Evolutionary conservation across 2,888 invertebrate species (phyloP).

Genomic region (Cremastobaeus sp.): DNA sequence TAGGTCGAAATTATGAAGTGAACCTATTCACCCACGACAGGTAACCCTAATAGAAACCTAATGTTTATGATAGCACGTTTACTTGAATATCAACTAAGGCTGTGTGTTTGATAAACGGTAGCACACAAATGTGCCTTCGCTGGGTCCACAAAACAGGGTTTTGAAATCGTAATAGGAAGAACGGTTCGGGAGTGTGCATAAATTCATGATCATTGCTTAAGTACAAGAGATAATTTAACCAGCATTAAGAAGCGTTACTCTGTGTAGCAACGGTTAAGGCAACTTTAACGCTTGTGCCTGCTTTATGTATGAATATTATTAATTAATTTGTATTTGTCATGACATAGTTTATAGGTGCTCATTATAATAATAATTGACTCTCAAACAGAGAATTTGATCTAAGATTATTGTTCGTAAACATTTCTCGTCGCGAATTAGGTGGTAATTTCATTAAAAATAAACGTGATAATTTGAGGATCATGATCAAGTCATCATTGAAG

Average conservation of each 20-base stretch:
- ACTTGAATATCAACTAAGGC: constrained; percentile 20
- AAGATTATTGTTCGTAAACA: no score
- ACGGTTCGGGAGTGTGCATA: constrained; percentile 59
- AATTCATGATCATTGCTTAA: constrained; percentile 74
- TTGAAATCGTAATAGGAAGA: constrained; percentile 38
- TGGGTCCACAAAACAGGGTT: constrained; percentile 24
- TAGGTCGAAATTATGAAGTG: neutral
- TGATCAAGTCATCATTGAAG: no score
- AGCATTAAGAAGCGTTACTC: constrained; percentile 71
- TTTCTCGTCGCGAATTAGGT: no score
- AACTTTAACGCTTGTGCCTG: constrained; percentile 59
- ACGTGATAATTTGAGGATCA: no score
- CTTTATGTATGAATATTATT: constrained; percentile 71
- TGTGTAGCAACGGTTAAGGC: constrained; percentile 64
- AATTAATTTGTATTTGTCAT: constrained; percentile 74
- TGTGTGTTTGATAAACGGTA: constrained; percentile 36
- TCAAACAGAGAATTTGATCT: no score
- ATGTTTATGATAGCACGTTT: constrained; percentile 22
- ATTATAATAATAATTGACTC: constrained; percentile 66
- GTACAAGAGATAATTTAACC: constrained; percentile 72
- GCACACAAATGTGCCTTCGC: constrained; percentile 26
- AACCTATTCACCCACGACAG: neutral
- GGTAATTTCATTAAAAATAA: no score
- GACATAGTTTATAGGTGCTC: constrained; percentile 62
- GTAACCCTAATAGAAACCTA: constrained; percentile 5